phyloP scores from a whole-genome alignment of 2,113 vertebrate species.

The Pachypanchax playfairii region DNA sequence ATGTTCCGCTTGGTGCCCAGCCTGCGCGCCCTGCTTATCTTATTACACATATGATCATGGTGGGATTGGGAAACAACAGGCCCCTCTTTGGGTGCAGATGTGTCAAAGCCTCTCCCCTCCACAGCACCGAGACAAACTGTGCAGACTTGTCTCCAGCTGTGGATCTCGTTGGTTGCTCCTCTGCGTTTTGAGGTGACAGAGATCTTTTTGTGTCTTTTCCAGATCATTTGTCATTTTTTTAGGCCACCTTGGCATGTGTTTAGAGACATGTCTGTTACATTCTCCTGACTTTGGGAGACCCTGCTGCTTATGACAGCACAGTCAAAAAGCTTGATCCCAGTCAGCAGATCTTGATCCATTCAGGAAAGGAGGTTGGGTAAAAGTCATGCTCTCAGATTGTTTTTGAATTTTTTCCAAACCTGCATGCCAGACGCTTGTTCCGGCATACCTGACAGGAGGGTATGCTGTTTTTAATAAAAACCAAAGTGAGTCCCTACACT shows the following conservation, averaged over 20 bases:
- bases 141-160: neutral
- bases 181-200: too few species aligned
- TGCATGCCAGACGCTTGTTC: constrained; percentile 12
- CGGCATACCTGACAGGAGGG: neutral
- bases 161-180: too few species aligned
- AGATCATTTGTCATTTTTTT: too few species aligned
- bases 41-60: neutral
- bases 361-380: neutral
- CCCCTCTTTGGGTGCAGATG: neutral
- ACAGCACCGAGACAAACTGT: neutral
- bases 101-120: neutral
- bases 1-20: neutral
- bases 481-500: constrained; percentile 39
- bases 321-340: neutral
- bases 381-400: neutral
- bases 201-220: too few species aligned
- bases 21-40: neutral
- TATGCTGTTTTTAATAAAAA: too few species aligned
- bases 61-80: neutral
- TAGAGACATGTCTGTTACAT: too few species aligned
- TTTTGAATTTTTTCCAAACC: constrained; percentile 1
- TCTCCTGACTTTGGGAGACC: too few species aligned
- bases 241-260: too few species aligned
- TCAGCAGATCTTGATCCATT: too few species aligned
- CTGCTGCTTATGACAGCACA: constrained; percentile 1